Percentiles rank a stretch among this genome's conserved stretches.
These are phyloP conservation scores for Apus apus DNA, from an alignment of 2,113 vertebrate genomes.

Conservation along the genomic window DNA sequence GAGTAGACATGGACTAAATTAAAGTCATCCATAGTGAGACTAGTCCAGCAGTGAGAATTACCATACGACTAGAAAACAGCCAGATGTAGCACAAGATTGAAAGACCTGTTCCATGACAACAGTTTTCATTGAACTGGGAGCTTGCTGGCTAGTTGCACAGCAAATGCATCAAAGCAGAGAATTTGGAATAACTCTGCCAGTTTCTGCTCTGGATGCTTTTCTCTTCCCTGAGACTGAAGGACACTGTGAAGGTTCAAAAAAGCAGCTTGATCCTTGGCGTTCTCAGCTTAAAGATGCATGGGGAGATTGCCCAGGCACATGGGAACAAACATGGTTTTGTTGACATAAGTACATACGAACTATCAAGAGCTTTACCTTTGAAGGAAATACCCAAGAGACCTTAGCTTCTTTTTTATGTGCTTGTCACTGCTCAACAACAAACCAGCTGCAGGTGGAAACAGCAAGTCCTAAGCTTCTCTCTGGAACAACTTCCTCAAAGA, in stretches of 20 bases:
- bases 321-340: neutral
- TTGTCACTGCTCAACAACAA: neutral
- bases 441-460: neutral
- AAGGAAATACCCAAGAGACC: neutral
- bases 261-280: neutral
- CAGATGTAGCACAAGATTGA: neutral
- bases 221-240: neutral
- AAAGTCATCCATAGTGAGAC: neutral
- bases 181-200: neutral
- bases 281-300: neutral
- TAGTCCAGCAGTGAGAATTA: neutral
- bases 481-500: neutral
- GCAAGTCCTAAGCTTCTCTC: neutral
- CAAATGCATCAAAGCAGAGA: neutral
- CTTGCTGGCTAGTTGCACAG: neutral
- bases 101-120: neutral
- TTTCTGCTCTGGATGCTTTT: neutral
- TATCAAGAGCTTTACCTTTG: neutral
- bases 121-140: neutral
- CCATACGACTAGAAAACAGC: neutral
- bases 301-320: neutral
- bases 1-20: neutral
- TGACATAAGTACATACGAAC: rapidly evolving
- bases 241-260: neutral
- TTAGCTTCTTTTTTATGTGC: neutral